Evolutionary conservation across 2,113 vertebrate species (phyloP).

Genomic region (Neolamprologus cancellatus): DNA sequence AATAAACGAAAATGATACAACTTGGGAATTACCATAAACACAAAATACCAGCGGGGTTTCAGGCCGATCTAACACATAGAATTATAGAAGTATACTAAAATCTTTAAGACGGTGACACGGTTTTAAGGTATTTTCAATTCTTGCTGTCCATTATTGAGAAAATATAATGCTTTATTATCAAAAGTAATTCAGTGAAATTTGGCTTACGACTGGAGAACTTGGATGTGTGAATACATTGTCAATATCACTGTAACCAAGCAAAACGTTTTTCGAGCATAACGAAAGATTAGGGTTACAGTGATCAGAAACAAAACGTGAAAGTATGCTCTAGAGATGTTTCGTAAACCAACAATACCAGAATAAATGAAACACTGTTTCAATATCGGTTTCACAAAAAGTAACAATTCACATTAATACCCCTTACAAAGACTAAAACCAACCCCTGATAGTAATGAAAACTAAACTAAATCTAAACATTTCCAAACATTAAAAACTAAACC

Average conservation of each 20-base stretch:
- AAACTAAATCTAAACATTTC: neutral
- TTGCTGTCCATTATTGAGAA: neutral
- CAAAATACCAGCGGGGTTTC: neutral
- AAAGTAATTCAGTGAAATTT: neutral
- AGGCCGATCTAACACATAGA: neutral
- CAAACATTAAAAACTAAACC: neutral
- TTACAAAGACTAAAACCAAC: neutral
- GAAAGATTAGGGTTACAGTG: accelerated
- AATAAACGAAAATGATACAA: neutral
- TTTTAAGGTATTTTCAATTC: neutral
- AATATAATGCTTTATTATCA: neutral
- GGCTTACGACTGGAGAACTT: neutral
- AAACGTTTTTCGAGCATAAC: neutral
- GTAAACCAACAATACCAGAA: neutral
- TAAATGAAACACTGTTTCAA: neutral
- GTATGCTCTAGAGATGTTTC: neutral
- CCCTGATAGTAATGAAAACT: neutral
- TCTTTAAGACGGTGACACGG: neutral
- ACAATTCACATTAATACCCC: neutral
- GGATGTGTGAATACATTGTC: neutral
- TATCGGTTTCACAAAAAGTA: neutral
- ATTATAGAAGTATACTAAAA: neutral
- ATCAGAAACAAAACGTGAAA: neutral
- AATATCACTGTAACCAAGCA: neutral
- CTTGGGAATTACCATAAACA: neutral